phyloP scores from a whole-genome alignment of 2,888 invertebrate genomes.

The Crioceris asparagi region DNA sequence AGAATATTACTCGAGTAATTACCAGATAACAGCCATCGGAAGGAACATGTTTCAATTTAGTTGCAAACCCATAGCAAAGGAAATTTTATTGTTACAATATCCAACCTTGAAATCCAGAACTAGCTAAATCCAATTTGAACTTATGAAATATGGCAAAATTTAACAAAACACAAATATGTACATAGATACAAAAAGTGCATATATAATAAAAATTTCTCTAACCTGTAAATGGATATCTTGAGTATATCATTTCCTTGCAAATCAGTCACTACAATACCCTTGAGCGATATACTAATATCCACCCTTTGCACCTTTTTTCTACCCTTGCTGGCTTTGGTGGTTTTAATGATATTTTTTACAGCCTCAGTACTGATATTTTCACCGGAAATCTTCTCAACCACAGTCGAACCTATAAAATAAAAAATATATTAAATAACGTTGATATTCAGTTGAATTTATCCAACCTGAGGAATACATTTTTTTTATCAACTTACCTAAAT shows the following conservation, averaged over 20 bases:
- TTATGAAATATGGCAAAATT: too few relatives aligned
- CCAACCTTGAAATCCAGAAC: too few relatives aligned
- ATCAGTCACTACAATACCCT: constrained; percentile 68
- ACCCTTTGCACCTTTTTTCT: constrained; percentile 53
- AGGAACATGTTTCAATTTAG: too few relatives aligned
- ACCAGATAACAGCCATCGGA: too few relatives aligned
- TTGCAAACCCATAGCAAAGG: too few relatives aligned
- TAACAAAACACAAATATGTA: too few relatives aligned
- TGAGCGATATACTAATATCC: constrained; percentile 60
- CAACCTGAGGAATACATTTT: too few relatives aligned
- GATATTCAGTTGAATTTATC: too few relatives aligned
- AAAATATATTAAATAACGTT: not conserved
- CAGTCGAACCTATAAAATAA: constrained; percentile 45
- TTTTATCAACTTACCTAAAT: constrained; percentile 48
- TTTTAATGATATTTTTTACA: constrained; percentile 66
- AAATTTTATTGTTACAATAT: too few relatives aligned
- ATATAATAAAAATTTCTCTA: constrained; percentile 18
- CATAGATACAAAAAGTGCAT: too few relatives aligned
- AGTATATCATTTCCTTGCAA: constrained; percentile 58
- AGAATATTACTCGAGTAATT: too few relatives aligned
- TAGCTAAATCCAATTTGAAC: too few relatives aligned
- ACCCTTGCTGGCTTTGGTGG: constrained; percentile 46
- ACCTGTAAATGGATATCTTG: constrained; percentile 80
- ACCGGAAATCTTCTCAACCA: constrained; percentile 55
- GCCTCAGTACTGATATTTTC: constrained; percentile 71